These are phyloP conservation scores for Sapayoa aenigma DNA, from an alignment of 2,113 vertebrate genomes.

Conservation along the genomic window DNA sequence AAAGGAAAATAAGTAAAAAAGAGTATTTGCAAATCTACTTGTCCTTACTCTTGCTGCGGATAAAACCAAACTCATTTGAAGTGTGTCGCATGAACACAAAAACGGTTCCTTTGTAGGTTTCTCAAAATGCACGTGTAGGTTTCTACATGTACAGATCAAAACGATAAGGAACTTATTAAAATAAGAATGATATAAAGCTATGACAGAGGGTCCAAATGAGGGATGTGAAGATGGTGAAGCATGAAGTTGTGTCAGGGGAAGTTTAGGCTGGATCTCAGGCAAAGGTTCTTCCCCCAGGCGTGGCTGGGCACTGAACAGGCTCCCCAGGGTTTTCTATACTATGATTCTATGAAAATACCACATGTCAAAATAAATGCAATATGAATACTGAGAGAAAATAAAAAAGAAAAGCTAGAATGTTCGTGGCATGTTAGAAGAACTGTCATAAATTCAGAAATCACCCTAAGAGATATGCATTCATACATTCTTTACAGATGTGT, in stretches of 20 bases:
- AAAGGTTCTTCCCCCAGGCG: not conserved
- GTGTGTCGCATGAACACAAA: rapidly evolving
- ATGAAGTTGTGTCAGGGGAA: not conserved
- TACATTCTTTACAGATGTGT: not conserved
- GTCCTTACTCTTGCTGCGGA: not conserved
- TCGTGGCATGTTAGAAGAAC: not conserved
- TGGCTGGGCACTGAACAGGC: not conserved
- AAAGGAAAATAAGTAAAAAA: not conserved
- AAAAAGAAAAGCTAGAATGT: not conserved
- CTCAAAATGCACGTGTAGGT: not conserved
- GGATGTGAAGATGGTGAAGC: not conserved
- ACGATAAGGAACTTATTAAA: not conserved
- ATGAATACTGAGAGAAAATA: not conserved
- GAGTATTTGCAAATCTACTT: not conserved
- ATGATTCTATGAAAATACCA: not conserved
- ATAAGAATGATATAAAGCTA: not conserved
- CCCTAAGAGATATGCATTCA: not conserved
- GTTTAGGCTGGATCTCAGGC: rapidly evolving
- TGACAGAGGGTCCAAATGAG: not conserved
- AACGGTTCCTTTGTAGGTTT: not conserved
- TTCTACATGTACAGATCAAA: not conserved
- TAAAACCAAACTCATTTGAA: not conserved
- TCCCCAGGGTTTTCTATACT: not conserved
- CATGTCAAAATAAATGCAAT: not conserved
- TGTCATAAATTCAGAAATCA: not conserved